phyloP scores from a whole-genome alignment of 2,888 invertebrate genomes.

The Mimachlamys varia region DNA sequence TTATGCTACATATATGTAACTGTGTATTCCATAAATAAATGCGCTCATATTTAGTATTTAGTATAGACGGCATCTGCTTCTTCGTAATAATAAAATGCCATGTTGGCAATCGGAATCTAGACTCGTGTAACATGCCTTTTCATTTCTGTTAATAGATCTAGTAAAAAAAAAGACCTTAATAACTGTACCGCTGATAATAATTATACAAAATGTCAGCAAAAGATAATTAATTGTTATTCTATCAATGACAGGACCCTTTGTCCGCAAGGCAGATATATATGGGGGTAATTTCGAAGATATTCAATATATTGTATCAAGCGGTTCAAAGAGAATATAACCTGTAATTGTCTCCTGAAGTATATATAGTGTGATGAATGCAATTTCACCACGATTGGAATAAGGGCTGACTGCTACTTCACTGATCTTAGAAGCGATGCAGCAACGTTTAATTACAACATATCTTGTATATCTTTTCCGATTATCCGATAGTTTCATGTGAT shows the following conservation, averaged over 20 bases:
- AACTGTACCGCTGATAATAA: no score
- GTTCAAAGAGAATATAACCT: background rate
- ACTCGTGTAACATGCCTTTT: no score
- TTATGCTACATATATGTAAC: no score
- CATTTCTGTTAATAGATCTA: no score
- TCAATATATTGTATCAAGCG: background rate
- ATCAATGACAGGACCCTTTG: background rate
- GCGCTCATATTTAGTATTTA: no score
- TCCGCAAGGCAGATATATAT: background rate
- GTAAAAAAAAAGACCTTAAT: no score
- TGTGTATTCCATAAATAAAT: no score
- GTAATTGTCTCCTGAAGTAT: background rate
- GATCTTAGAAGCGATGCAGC: background rate
- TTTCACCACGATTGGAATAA: background rate
- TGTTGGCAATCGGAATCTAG: no score
- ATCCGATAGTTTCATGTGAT: conserved; percentile 9
- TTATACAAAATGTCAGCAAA: no score
- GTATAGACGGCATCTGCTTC: no score
- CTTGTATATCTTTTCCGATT: background rate
- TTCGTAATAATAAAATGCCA: no score
- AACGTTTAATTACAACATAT: background rate
- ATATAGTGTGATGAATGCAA: background rate
- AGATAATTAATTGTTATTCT: background rate
- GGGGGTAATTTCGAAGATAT: background rate
- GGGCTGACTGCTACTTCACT: background rate